These are phyloP conservation scores for Tylochromis polylepis DNA, from an alignment of 2,113 vertebrate species.

Conservation along the genomic window DNA sequence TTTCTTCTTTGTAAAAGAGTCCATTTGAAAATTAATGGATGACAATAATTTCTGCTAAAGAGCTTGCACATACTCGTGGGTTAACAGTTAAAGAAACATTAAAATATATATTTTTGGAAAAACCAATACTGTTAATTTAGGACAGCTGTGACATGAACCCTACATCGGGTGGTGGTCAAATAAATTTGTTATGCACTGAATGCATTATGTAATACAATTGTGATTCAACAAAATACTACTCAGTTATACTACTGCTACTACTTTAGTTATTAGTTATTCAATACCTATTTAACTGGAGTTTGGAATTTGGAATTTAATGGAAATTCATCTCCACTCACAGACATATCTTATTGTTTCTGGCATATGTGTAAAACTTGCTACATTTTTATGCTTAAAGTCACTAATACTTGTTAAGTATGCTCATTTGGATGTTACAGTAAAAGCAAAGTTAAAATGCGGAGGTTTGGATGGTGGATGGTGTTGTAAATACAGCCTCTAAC, in stretches of 20 bases:
- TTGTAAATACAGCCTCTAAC: background rate
- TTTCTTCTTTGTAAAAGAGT: background rate
- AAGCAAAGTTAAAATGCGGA: no score
- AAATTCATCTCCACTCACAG: background rate
- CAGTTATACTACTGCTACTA: background rate
- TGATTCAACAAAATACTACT: background rate
- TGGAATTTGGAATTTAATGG: fast-evolving
- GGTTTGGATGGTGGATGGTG: background rate
- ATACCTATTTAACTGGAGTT: background rate
- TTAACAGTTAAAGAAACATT: no score
- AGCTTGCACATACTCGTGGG: background rate
- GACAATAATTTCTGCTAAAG: background rate
- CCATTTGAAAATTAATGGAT: background rate
- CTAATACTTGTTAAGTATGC: background rate
- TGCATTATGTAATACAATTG: background rate
- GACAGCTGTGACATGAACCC: background rate
- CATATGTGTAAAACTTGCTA: background rate
- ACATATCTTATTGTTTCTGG: background rate
- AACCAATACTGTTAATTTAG: background rate
- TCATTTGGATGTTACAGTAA: background rate
- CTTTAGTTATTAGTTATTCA: background rate
- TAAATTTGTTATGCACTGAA: background rate
- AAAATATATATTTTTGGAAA: background rate
- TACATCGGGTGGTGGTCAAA: background rate
- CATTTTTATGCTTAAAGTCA: background rate